Conservation (phyloP, 2,888 invertebrate genomes). For the Tuberolachnus salignus region DNA sequence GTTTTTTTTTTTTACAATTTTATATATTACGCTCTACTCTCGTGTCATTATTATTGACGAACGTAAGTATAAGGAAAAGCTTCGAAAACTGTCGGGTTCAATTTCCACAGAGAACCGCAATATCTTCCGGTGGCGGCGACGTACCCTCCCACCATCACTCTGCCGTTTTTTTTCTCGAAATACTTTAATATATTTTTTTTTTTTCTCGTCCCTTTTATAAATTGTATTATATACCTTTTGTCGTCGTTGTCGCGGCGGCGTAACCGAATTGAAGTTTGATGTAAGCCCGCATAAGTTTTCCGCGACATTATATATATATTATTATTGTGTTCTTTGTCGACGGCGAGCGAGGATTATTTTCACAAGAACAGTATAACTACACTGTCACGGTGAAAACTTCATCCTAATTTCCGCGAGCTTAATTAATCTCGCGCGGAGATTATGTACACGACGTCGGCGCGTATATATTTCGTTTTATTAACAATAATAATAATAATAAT, state of each 20-base stretch:
- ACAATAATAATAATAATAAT: too few species aligned
- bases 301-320: neutral
- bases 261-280: slow-evolving; percentile 42
- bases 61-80: neutral
- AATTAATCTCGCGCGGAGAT: slow-evolving; percentile 29
- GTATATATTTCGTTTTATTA: too few species aligned
- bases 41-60: neutral
- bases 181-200: neutral
- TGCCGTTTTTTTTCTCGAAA: neutral
- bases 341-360: slow-evolving; percentile 28
- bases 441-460: neutral
- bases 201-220: slow-evolving; percentile 18
- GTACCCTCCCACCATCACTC: too few species aligned
- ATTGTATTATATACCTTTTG: slow-evolving; percentile 24
- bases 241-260: neutral
- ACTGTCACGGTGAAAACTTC: slow-evolving; percentile 40
- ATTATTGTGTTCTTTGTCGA: too few species aligned
- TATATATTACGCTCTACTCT: neutral
- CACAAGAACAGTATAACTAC: neutral
- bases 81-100: neutral
- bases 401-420: slow-evolving; percentile 19
- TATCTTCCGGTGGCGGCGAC: too few species aligned
- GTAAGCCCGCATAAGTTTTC: slow-evolving; percentile 26
- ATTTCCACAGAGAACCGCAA: slow-evolving; percentile 2
- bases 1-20: neutral